Conservation (phyloP, 2,113 vertebrate species). For the Sturnira hondurensis region DNA sequence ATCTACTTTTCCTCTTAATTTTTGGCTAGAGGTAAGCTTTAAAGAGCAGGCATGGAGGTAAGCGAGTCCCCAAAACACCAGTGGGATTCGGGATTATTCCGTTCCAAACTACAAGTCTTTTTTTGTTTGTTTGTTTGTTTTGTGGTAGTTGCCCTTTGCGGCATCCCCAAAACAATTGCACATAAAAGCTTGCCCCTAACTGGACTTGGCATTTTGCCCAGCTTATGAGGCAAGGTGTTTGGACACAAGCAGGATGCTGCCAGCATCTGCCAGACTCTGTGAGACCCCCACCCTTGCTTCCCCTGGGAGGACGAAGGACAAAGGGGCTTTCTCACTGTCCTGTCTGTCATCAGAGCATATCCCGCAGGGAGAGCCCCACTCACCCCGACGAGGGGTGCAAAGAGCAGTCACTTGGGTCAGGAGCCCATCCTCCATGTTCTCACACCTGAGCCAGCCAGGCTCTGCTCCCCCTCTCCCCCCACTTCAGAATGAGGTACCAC, state of each 20-base stretch:
- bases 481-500: conserved; percentile 78
- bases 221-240: background rate
- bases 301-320: background rate
- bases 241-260: accelerated
- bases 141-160: background rate
- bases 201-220: background rate
- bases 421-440: background rate
- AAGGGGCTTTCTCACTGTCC: background rate
- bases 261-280: accelerated
- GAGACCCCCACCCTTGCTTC: background rate
- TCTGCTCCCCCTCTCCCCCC: background rate
- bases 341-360: background rate
- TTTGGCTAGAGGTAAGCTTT: background rate
- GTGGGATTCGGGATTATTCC: background rate
- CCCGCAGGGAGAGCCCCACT: background rate
- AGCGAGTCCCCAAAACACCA: background rate
- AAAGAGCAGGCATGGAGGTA: background rate
- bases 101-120: background rate
- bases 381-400: background rate
- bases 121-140: background rate
- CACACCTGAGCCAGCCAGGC: background rate
- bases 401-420: background rate
- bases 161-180: background rate
- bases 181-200: background rate
- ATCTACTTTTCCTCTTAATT: background rate